Evolutionary conservation across 2,888 invertebrate genomes (phyloP).

Genomic region (Erpobdella octoculata): DNA sequence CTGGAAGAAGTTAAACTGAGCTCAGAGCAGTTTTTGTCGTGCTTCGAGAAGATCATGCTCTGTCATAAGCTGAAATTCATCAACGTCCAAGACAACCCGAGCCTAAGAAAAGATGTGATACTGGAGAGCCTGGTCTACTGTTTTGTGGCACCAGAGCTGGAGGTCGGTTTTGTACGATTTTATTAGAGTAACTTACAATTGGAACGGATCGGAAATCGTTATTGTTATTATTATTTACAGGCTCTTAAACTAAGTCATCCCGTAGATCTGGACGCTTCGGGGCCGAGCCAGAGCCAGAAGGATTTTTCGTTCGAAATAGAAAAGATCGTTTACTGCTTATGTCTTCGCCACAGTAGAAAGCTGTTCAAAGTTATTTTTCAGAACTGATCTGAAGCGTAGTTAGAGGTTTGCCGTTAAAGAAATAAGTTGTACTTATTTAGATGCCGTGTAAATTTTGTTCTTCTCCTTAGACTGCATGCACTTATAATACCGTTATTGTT

Average conservation of each 20-base stretch:
- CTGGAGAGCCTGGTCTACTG: conserved; percentile 34
- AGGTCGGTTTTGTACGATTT: conserved; percentile 4
- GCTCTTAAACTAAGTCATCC: conserved; percentile 32
- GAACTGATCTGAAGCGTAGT: too few relatives aligned
- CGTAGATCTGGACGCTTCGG: conserved; percentile 12
- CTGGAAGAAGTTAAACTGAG: conserved; percentile 42
- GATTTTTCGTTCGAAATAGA: conserved; percentile 28
- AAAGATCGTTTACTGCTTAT: conserved; percentile 21
- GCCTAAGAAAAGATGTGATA: conserved; percentile 35
- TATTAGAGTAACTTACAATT: neutral
- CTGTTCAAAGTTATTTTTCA: conserved; percentile 20
- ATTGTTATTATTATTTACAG: conserved; percentile 13
- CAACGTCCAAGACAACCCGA: conserved; percentile 41
- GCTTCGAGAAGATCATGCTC: conserved; percentile 33
- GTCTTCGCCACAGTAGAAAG: conserved; percentile 19
- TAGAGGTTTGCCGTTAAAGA: too few relatives aligned
- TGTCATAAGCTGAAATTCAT: conserved; percentile 41
- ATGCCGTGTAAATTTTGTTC: neutral
- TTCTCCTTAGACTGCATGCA: neutral
- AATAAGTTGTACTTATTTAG: neutral
- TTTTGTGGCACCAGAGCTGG: conserved; percentile 27
- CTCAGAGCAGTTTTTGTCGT: conserved; percentile 35
- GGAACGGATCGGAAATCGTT: too few relatives aligned
- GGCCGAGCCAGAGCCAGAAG: neutral
- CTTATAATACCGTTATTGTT: neutral